Conservation (phyloP, 1,140 invertebrate genomes). For the Fragariocoptes setiger region DNA sequence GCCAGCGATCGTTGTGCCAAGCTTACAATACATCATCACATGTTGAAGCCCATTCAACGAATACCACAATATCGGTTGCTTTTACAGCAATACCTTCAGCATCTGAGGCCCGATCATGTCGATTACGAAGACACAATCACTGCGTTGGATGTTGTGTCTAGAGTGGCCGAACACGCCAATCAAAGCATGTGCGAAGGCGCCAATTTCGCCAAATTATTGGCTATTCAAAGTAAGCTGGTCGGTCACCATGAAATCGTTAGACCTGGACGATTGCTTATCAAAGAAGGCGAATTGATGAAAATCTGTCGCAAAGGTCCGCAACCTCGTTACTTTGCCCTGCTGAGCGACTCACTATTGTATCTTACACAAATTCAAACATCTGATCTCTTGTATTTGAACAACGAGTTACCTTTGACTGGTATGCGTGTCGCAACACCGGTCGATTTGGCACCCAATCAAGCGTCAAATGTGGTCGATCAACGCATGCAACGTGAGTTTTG, state of each 20-base stretch:
- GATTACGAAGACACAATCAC: conserved; percentile 31
- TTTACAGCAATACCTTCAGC: conserved; percentile 29
- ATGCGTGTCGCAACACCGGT: conserved; percentile 23
- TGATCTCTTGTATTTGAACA: conserved; percentile 18
- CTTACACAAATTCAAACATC: conserved; percentile 18
- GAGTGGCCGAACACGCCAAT: conserved; percentile 40
- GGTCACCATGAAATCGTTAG: conserved; percentile 4
- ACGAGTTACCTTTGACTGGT: conserved; percentile 26
- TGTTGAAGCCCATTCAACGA: conserved; percentile 40
- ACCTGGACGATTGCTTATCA: conserved; percentile 24
- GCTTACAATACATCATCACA: conserved; percentile 31
- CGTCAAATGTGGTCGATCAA: background rate
- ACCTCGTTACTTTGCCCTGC: conserved; percentile 33
- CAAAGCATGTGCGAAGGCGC: conserved; percentile 29
- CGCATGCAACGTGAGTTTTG: conserved; percentile 23
- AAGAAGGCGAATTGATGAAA: conserved; percentile 33
- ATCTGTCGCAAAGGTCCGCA: conserved; percentile 31
- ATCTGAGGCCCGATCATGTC: conserved; percentile 22
- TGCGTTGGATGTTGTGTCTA: conserved; percentile 32
- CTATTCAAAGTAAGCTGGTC: conserved; percentile 5
- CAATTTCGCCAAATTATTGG: conserved; percentile 19
- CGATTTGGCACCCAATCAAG: conserved; percentile 2
- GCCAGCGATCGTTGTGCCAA: conserved; percentile 22
- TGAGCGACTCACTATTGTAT: conserved; percentile 34
- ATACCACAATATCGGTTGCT: conserved; percentile 33